Conservation (phyloP, 2,113 vertebrate species). For the Crotalus tigris region DNA sequence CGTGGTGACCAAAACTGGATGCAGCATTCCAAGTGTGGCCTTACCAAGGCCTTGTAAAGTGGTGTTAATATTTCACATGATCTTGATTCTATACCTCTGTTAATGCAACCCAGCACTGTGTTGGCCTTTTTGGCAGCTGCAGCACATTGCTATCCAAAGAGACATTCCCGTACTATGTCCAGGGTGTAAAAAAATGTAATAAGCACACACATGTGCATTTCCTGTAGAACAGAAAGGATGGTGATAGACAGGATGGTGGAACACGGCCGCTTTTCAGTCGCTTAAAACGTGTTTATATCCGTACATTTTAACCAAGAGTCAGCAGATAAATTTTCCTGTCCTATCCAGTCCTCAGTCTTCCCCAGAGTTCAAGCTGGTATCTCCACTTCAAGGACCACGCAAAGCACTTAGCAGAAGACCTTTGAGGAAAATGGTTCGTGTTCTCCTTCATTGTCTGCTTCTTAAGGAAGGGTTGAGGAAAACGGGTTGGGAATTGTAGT, state of each 20-base stretch:
- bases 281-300: background rate
- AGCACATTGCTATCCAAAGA: background rate
- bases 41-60: no score
- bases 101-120: no score
- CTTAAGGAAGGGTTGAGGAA: background rate
- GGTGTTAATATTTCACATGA: accelerated
- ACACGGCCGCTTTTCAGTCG: accelerated
- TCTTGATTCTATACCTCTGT: no score
- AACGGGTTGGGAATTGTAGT: background rate
- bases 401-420: background rate
- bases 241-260: background rate
- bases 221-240: background rate
- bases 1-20: no score
- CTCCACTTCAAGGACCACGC: background rate
- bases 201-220: background rate
- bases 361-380: no score
- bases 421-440: background rate
- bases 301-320: background rate
- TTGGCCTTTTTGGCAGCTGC: no score
- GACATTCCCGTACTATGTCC: background rate
- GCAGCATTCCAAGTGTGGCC: no score
- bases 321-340: no score
- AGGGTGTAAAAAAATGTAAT: background rate
- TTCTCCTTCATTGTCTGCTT: no score
- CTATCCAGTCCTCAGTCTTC: no score